Conservation (phyloP, 1,140 invertebrate genomes). For the Brachystomella parvula region DNA sequence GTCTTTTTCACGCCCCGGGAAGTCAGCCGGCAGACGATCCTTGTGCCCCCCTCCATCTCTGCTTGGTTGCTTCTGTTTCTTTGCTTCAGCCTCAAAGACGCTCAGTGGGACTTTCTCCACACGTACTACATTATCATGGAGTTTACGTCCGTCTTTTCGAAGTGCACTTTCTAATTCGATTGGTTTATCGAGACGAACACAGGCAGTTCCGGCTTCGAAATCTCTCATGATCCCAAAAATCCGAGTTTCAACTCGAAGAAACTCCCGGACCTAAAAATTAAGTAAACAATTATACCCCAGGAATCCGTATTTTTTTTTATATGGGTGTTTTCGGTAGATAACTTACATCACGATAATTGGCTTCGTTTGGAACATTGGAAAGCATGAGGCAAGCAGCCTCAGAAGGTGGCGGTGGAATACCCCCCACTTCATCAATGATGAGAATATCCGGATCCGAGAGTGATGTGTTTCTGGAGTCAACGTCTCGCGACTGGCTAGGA, state of each 20-base stretch:
- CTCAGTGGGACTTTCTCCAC: slow-evolving; percentile 28
- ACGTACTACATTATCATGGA: slow-evolving; percentile 16
- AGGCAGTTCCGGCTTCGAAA: slow-evolving; percentile 27
- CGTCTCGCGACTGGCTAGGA: background rate
- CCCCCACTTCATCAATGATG: slow-evolving; percentile 11
- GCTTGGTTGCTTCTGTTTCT: background rate
- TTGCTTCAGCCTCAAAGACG: slow-evolving; percentile 14
- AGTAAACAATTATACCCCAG: background rate
- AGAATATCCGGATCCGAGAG: slow-evolving; percentile 17
- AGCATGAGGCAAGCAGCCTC: slow-evolving; percentile 24
- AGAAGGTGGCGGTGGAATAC: no score
- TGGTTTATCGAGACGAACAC: slow-evolving; percentile 23
- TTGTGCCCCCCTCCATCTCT: background rate
- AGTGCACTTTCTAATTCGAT: slow-evolving; percentile 22
- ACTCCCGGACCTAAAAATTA: slow-evolving; percentile 27
- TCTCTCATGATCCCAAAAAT: slow-evolving; percentile 27
- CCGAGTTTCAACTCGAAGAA: slow-evolving; percentile 32
- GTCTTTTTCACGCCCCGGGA: background rate
- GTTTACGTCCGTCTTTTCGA: slow-evolving; percentile 23
- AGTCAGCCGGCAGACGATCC: background rate
- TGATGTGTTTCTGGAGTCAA: slow-evolving; percentile 5
- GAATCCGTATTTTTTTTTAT: background rate
- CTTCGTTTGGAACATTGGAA: slow-evolving; percentile 25
- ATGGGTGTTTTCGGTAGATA: background rate
- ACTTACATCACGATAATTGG: slow-evolving; percentile 28